phyloP scores from a whole-genome alignment of 2,113 vertebrate species.

The Caranx melampygus region DNA sequence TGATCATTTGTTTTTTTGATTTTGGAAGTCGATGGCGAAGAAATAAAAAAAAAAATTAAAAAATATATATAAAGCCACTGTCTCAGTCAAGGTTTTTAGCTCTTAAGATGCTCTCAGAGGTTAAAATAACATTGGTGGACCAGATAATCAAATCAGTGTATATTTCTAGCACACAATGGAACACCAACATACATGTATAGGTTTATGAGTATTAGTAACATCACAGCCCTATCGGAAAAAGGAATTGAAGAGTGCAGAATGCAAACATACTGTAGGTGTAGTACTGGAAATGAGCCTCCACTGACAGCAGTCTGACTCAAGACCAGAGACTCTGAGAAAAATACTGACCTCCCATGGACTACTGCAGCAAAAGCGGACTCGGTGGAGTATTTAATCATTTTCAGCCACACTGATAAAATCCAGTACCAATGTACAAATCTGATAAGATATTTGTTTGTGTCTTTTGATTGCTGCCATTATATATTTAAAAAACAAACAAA shows the following conservation, averaged over 20 bases:
- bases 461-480: constrained; percentile 1
- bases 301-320: neutral
- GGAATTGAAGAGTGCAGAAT: neutral
- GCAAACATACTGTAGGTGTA: neutral
- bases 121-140: neutral
- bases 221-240: neutral
- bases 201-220: neutral
- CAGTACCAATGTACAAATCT: neutral
- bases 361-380: neutral
- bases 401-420: neutral
- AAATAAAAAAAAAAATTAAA: constrained; percentile 75
- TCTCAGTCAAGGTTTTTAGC: constrained; percentile 43
- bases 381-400: neutral
- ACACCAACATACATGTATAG: no score
- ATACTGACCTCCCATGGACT: constrained; percentile 37
- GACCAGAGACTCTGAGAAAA: constrained; percentile 2
- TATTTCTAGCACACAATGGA: neutral
- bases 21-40: constrained; percentile 78
- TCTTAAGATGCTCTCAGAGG: neutral
- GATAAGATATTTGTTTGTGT: neutral
- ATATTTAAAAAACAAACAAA: no score
- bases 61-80: constrained; percentile 48
- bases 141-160: neutral
- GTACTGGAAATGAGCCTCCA: neutral
- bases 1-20: constrained; percentile 76